Conservation (phyloP, 2,888 invertebrate genomes). For the Apamea epomidion region DNA sequence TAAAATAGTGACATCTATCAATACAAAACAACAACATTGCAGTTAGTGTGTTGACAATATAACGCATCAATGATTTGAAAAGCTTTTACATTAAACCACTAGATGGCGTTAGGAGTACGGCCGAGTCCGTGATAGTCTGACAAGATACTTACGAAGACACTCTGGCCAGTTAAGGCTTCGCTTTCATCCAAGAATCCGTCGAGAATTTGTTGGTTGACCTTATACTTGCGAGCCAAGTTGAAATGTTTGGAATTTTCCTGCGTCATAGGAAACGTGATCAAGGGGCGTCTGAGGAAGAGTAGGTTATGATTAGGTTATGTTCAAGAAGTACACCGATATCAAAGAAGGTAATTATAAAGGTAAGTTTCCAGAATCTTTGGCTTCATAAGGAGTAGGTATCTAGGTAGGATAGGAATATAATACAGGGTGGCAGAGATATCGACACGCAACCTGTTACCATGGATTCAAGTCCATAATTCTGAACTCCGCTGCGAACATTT, state of each 20-base stretch:
- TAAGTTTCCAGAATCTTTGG: not conserved
- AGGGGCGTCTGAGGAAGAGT: constrained; percentile 77
- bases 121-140: not conserved
- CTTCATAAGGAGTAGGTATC: too few species aligned
- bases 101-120: constrained; percentile 23
- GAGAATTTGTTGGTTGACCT: constrained; percentile 86
- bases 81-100: not conserved
- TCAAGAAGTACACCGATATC: not conserved
- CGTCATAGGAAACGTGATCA: constrained; percentile 86
- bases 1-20: constrained; percentile 32
- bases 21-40: not conserved
- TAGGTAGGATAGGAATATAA: not conserved
- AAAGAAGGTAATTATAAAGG: not conserved
- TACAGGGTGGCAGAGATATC: too few species aligned
- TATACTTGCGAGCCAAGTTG: constrained; percentile 82
- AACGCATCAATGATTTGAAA: not conserved
- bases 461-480: too few species aligned
- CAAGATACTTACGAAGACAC: constrained; percentile 83
- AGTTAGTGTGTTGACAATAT: not conserved
- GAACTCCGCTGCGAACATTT: too few species aligned
- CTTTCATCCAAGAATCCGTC: constrained; percentile 82
- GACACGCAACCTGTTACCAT: too few species aligned
- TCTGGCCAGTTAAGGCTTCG: constrained; percentile 83
- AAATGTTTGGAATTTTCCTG: constrained; percentile 81
- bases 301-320: not conserved